phyloP scores from a whole-genome alignment of 2,797 vertebrate genomes.

The Rhinophrynus dorsalis region DNA sequence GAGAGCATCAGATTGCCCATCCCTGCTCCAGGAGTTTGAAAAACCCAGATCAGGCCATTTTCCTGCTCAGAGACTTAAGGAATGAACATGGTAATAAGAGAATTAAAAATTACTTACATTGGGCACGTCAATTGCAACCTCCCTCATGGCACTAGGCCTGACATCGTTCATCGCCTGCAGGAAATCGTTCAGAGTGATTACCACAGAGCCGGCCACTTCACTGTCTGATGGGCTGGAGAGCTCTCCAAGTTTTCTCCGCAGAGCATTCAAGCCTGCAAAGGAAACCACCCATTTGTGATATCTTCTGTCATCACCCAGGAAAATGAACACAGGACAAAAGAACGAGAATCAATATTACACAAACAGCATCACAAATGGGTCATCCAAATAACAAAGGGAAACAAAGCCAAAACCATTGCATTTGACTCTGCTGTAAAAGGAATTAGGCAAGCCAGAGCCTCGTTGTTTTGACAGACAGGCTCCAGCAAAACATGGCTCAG shows the following conservation, averaged over 20 bases:
- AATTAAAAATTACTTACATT: constrained; percentile 73
- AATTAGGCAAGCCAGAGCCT: neutral
- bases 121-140: constrained; percentile 91
- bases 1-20: too few relatives aligned
- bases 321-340: neutral
- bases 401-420: neutral
- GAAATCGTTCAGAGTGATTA: constrained; percentile 82
- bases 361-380: neutral
- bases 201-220: constrained; percentile 74
- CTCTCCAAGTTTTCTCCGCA: constrained; percentile 73
- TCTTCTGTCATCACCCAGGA: neutral
- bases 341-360: neutral
- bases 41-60: neutral
- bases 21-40: too few relatives aligned
- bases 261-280: constrained; percentile 77
- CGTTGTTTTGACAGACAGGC: too few relatives aligned
- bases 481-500: too few relatives aligned
- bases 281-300: constrained; percentile 1
- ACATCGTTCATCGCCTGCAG: constrained; percentile 83
- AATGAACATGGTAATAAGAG: neutral
- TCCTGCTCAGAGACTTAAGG: neutral
- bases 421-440: neutral
- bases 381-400: neutral
- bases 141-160: constrained; percentile 96
- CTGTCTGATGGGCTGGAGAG: constrained; percentile 66